Conservation (phyloP, 2,797 vertebrate species). For the Antennarius maculatus region DNA sequence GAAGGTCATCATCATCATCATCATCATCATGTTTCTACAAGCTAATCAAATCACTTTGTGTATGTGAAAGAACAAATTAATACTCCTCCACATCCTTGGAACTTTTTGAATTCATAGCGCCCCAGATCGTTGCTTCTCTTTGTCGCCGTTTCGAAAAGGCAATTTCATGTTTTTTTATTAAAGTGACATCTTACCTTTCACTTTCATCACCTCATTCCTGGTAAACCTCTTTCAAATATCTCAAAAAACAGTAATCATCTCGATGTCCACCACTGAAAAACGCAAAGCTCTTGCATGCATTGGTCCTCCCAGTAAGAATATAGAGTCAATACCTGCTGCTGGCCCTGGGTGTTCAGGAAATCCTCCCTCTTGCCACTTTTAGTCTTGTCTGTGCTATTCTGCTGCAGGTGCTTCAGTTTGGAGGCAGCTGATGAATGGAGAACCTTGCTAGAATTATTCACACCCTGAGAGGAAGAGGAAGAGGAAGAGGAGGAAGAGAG, state of each 20-base stretch:
- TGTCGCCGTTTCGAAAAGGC: slow-evolving; percentile 17
- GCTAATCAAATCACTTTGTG: slow-evolving; percentile 13
- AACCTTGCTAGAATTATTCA: slow-evolving; percentile 82
- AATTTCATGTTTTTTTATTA: background rate
- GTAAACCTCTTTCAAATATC: background rate
- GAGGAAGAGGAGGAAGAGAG: background rate
- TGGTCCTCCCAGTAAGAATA: background rate
- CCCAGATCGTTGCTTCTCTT: slow-evolving; percentile 17
- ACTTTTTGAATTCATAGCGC: slow-evolving; percentile 28
- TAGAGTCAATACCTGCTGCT: slow-evolving; percentile 80
- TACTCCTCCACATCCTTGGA: background rate
- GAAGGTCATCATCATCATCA: background rate
- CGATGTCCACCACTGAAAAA: background rate
- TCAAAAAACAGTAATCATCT: background rate
- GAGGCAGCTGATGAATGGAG: slow-evolving; percentile 85
- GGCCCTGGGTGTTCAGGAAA: slow-evolving; percentile 91
- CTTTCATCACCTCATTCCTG: background rate
- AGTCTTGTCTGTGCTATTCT: slow-evolving; percentile 91
- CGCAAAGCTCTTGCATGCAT: slow-evolving; percentile 18
- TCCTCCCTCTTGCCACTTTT: slow-evolving; percentile 92
- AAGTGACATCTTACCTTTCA: slow-evolving; percentile 1
- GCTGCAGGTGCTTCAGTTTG: slow-evolving; percentile 92
- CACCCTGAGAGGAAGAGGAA: slow-evolving; percentile 74
- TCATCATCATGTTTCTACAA: slow-evolving; percentile 8
- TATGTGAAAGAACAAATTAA: slow-evolving; percentile 10